Evolutionary conservation across 2,797 vertebrate species (phyloP).

Genomic region (Xenops minutus): DNA sequence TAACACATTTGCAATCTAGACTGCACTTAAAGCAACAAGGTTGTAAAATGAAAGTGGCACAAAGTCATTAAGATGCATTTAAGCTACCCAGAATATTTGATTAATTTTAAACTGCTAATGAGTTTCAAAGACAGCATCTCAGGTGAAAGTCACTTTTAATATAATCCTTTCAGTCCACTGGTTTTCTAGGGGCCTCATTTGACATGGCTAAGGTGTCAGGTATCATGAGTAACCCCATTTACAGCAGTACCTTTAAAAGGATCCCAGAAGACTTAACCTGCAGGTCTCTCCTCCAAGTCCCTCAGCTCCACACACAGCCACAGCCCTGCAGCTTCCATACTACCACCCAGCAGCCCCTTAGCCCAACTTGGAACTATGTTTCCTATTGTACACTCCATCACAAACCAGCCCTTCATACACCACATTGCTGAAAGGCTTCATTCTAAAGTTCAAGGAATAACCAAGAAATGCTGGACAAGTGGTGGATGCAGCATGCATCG

Average conservation of each 20-base stretch:
- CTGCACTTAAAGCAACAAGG: not conserved
- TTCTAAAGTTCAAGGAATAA: not conserved
- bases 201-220: not conserved
- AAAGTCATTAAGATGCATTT: not conserved
- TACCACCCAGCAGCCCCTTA: accelerated
- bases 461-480: accelerated
- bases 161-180: not conserved
- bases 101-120: not conserved
- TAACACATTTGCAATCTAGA: not conserved
- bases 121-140: not conserved
- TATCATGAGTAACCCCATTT: accelerated
- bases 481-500: not conserved
- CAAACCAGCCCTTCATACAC: accelerated
- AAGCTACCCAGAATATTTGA: not conserved
- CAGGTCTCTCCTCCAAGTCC: not conserved
- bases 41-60: not conserved
- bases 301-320: accelerated
- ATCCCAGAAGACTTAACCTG: not conserved
- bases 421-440: accelerated
- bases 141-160: not conserved
- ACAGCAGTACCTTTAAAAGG: not conserved
- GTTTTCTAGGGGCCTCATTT: not conserved
- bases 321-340: not conserved
- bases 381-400: accelerated
- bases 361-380: not conserved